phyloP scores from a whole-genome alignment of 2,113 vertebrate species.

The Syrmaticus mikado region DNA sequence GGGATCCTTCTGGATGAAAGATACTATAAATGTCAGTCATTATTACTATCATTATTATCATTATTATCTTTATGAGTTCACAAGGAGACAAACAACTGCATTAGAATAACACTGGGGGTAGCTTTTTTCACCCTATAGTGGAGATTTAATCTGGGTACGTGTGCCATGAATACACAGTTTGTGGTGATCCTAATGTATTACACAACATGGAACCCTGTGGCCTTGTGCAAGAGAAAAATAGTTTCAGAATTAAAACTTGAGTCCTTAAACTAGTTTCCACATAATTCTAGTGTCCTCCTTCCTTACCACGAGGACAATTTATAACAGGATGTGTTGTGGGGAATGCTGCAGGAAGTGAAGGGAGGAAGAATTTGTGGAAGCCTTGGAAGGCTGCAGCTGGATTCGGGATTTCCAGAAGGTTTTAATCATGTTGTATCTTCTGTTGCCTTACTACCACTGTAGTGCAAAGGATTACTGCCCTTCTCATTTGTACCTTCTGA shows the following conservation, averaged over 20 bases:
- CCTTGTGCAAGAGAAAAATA: not conserved
- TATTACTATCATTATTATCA: conserved; percentile 51
- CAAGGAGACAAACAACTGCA: conserved; percentile 7
- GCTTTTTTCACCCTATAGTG: not conserved
- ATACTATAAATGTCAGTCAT: conserved; percentile 50
- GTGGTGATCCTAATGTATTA: not conserved
- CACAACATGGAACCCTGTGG: not conserved
- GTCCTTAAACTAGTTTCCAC: not conserved
- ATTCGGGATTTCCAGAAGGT: not conserved
- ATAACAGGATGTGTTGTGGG: not conserved
- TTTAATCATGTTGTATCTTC: not conserved
- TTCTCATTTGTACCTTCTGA: not conserved
- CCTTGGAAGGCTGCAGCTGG: not conserved
- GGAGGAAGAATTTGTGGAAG: not conserved
- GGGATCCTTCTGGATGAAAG: conserved; percentile 46
- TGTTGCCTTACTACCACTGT: not conserved
- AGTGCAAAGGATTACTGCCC: not conserved
- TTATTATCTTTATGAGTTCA: conserved; percentile 39
- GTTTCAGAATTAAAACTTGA: not conserved
- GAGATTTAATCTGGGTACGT: not conserved
- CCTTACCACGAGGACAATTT: not conserved
- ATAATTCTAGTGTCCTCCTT: not conserved
- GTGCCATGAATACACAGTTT: not conserved
- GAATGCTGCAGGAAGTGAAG: not conserved
- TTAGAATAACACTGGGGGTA: not conserved